These are phyloP conservation scores for Rhinichthys klamathensis DNA, from an alignment of 2,113 vertebrate species.

Conservation along the genomic window DNA sequence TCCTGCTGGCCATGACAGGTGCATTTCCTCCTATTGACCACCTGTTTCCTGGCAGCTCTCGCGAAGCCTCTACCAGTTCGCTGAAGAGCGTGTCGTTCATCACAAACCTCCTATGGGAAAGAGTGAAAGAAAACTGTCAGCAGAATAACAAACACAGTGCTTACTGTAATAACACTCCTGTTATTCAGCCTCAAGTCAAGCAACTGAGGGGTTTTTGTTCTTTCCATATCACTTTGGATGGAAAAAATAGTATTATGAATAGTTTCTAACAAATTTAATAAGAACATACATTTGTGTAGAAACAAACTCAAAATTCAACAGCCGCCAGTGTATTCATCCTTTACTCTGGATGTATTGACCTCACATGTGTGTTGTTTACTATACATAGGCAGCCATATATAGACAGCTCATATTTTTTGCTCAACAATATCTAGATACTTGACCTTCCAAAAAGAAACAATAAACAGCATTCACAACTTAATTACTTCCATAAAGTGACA, in stretches of 20 bases:
- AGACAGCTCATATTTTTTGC: too few species aligned
- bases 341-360: too few species aligned
- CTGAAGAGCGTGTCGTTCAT: conserved; percentile 79
- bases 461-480: too few species aligned
- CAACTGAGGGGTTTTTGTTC: not conserved
- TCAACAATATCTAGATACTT: too few species aligned
- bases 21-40: conserved; percentile 84
- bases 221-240: not conserved
- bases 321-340: not conserved
- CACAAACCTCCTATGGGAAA: conserved; percentile 74
- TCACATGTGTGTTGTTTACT: too few species aligned
- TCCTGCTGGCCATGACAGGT: conserved; percentile 81
- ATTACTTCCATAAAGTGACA: too few species aligned
- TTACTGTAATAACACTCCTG: not conserved
- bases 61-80: conserved; percentile 78
- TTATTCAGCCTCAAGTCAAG: not conserved
- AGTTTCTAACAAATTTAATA: not conserved
- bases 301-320: not conserved
- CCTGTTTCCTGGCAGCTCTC: conserved; percentile 79
- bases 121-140: not conserved
- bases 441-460: too few species aligned
- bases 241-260: not conserved
- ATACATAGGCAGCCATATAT: too few species aligned
- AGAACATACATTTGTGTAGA: not conserved
- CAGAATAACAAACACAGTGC: not conserved